Base-by-base conservation (phyloP, 2,797 vertebrate species). In the Zalophus californianus region DNA sequence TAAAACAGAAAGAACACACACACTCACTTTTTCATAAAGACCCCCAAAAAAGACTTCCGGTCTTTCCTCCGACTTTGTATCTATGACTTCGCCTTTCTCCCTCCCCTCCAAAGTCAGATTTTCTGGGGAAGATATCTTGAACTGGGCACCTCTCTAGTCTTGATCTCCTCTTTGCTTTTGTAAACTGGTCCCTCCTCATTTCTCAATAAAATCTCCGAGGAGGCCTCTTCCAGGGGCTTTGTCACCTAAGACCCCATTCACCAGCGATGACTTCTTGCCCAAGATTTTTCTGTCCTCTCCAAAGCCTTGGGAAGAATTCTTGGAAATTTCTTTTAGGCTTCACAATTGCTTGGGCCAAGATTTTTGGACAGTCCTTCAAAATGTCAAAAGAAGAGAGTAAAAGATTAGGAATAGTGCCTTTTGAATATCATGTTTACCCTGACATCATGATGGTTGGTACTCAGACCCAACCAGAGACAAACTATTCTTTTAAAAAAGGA, bases 241-340 rank as follows among this genome's bases (percentile, higher is more conserved):
- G 52, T 62, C 48, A 90, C 21, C 41, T 38, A 21, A 14, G 3
- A 0, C 11, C 25, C 15, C 23, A 27, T 83, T 91, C 35, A 27
- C 16, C 10, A 38, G 62, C 5, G 4, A 2, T 16, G 3, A 23
- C 80, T 86, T 93, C 11, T 27, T 23, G 20, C 5, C 21, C n/a
- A 20, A 62, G 50, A 23, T 21, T 62, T 72, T 50, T 56, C 13
- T 10, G 54, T 32, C 1, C 12, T 93, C 41, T 54, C 52, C 25
- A 41, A 79, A 68, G 12, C 23, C 54, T 23, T 1, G 2, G 9
- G 32, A 68, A 21, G 56, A 80, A 88, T 64, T 93, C 35, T 84
- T 48, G 86, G 64, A 75, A 78, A 72, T 94, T 77, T 75, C 80
- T 78, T 70, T 95, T 50, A 21, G 25, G 38, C 5, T 41, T 92